A percentile compares a stretch with the other conserved stretches of the same genome.
Evolutionary conservation across 2,888 invertebrate genomes (phyloP).

Genomic region (Andrena chrysosceles): DNA sequence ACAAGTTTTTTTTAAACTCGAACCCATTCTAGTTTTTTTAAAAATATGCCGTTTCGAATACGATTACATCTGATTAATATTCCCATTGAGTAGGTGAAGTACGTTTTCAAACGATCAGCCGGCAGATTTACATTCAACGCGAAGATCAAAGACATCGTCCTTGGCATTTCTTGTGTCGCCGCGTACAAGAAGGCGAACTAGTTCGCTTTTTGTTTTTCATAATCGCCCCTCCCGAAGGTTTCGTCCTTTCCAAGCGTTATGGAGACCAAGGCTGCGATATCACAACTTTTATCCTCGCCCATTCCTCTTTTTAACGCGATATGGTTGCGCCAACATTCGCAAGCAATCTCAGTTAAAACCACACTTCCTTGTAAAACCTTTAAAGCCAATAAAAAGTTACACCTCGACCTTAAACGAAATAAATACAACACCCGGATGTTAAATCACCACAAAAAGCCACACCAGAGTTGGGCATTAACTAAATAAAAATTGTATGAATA

Average conservation of each 20-base stretch:
- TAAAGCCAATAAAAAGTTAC: too few species aligned
- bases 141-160: constrained; percentile 49
- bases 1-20: neutral
- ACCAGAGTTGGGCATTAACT: too few species aligned
- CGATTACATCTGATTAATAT: neutral
- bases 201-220: constrained; percentile 49
- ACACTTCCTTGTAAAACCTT: too few species aligned
- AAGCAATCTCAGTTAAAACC: too few species aligned
- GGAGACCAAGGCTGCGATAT: constrained; percentile 12
- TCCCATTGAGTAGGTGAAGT: constrained; percentile 5
- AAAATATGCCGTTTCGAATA: neutral
- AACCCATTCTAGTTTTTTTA: neutral
- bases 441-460: too few species aligned
- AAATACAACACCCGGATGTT: too few species aligned
- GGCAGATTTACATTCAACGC: constrained; percentile 2
- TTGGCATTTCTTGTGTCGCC: constrained; percentile 42
- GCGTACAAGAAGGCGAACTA: constrained; percentile 61
- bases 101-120: constrained; percentile 22
- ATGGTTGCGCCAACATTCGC: neutral
- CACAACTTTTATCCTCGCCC: neutral
- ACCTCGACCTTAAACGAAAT: too few species aligned
- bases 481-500: too few species aligned
- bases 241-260: constrained; percentile 34
- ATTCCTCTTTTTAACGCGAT: constrained; percentile 24
- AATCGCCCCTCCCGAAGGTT: constrained; percentile 47